These are phyloP conservation scores for Salarias fasciatus DNA, from an alignment of 2,797 vertebrate genomes.

Conservation along the genomic window DNA sequence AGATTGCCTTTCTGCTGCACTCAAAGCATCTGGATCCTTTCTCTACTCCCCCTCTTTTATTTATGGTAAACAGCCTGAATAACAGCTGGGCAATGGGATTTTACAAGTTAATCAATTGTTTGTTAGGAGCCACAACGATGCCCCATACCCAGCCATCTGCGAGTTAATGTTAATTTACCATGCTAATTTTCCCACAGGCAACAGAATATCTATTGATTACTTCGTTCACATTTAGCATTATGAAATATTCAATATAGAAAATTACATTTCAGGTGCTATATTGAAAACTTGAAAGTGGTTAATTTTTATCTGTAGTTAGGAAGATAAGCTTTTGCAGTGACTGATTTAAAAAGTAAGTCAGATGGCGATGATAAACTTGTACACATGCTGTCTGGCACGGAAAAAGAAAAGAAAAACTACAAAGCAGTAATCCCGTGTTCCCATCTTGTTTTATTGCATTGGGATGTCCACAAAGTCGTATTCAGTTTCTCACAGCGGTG, in stretches of 20 bases:
- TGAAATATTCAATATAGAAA: conserved; percentile 46
- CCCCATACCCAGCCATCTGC: conserved; percentile 81
- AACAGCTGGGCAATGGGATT: conserved; percentile 87
- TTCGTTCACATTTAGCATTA: conserved; percentile 52
- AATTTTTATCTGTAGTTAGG: conserved; percentile 16
- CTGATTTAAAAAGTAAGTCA: conserved; percentile 11
- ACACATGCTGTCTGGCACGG: background rate
- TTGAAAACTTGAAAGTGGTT: conserved; percentile 23
- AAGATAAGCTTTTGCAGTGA: background rate
- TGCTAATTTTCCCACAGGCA: conserved; percentile 80
- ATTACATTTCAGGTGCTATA: conserved; percentile 27
- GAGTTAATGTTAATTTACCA: conserved; percentile 83
- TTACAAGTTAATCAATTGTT: conserved; percentile 89
- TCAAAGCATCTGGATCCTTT: conserved; percentile 87
- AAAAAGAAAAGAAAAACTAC: conserved; percentile 13
- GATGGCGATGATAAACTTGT: conserved; percentile 14
- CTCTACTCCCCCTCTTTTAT: conserved; percentile 78
- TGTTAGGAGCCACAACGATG: conserved; percentile 77
- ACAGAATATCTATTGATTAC: conserved; percentile 72
- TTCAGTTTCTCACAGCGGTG: conserved; percentile 58
- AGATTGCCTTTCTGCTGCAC: conserved; percentile 82
- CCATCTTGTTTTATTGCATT: conserved; percentile 18
- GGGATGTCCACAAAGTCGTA: conserved; percentile 29
- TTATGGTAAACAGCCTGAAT: conserved; percentile 86
- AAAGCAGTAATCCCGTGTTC: conserved; percentile 25